Base-by-base conservation (phyloP, 2,888 invertebrate genomes). In the Drosophila conformis region DNA sequence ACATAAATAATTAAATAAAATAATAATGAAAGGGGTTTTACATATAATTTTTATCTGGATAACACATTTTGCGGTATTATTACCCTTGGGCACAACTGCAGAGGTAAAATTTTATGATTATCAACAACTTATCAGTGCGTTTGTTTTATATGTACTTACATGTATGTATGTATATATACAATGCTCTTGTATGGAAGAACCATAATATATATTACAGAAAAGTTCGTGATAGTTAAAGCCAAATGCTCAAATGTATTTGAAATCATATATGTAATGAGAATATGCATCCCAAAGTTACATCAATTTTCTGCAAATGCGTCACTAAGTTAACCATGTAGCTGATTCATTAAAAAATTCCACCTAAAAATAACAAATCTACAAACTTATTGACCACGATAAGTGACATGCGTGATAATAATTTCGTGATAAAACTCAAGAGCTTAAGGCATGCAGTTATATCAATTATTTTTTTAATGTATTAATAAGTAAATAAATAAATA, bases 1-100 rank as follows among this genome's bases (percentile, higher is more conserved):
- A 25, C 10, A 49, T 51, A 18, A 36, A 49, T 25, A 15, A 18
- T 13, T 21, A 13, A 33, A 18, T 18, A 51, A 49, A 18, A 36
- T n/a, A 36, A 77, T 4, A 38, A 76, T 76, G 77, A 77, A 62
- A 33, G 56, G 5, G 46, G 13, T 38, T 38, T 18, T 36, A 46
- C 3, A 29, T 31, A 27, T 29, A 13, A 15, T 31, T 42, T 40
- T 46, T 56, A 21, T 77, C 29, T 40, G 52, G 48, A 35, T 53
- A 65, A 46, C 51, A 2, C 8, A 67, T 13, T 25, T 62, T 6
- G 25, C 48, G 13, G 13, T 63, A 53, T 60, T 75, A 15, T 49
- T 76, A 15, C 33, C 70, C 2, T 18, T 42, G 6, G 15, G 40
- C n/a, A 18, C 58, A 21, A n/a, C 54, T 25, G 18, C 21, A 53